A percentile compares a stretch with the other conserved stretches of the same genome.
These are phyloP conservation scores for Amazona ochrocephala DNA, from an alignment of 2,797 vertebrate genomes.

Conservation along the genomic window DNA sequence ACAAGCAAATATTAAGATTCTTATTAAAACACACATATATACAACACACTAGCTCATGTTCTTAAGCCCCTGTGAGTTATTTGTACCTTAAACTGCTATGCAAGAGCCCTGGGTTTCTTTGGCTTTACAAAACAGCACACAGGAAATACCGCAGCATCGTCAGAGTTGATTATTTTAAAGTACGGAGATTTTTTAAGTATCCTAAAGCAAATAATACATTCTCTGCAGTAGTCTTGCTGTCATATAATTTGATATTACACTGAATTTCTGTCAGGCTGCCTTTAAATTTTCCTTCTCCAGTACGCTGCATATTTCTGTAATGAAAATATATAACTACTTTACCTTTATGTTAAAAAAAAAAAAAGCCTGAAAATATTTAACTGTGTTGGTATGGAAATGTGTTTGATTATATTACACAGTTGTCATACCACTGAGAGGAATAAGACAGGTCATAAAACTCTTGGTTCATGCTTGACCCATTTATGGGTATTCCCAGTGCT, in stretches of 20 bases:
- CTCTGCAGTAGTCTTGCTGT: background rate
- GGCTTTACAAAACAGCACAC: background rate
- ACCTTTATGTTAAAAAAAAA: background rate
- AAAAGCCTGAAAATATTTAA: background rate
- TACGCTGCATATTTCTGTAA: background rate
- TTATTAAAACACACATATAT: background rate
- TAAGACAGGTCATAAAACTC: background rate
- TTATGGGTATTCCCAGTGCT: background rate
- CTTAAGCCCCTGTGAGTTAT: background rate
- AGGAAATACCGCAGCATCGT: background rate
- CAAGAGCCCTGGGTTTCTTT: background rate
- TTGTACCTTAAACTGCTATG: background rate
- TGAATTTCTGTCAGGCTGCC: background rate
- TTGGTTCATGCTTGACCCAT: background rate
- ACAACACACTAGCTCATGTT: background rate
- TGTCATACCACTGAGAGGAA: background rate
- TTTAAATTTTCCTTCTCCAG: background rate
- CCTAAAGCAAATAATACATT: background rate
- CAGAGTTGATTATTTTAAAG: background rate
- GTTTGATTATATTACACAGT: background rate
- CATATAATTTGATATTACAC: background rate
- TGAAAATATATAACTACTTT: background rate
- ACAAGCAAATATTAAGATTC: background rate
- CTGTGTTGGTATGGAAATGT: background rate
- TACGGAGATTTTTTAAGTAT: background rate